Base-by-base conservation (phyloP, 1,140 invertebrate species). In the Colletes latitarsis region DNA sequence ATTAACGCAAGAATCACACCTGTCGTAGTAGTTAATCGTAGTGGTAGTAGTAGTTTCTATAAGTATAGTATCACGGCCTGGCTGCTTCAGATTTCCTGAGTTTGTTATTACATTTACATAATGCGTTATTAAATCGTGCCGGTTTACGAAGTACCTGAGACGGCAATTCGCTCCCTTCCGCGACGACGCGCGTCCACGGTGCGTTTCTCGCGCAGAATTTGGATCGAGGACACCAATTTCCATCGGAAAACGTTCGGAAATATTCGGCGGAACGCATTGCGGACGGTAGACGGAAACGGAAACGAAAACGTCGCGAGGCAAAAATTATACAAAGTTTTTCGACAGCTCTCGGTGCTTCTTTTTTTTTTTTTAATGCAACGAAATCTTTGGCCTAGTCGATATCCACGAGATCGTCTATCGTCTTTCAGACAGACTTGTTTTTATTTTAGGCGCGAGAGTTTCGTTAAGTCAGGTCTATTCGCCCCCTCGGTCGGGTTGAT, bases 11-110 rank as follows among this genome's bases (percentile, higher is more conserved):
- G 52, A 85, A 83, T 84, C 88, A 87, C 81, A 84, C 80, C 55
- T 84, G 77, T 62, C 76, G n/a, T 62, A 78, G 74, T 60, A 86
- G 43, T 81, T 46, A 53, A 55, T 78, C 82, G 52, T 41, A 75
- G 53, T 70, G 80, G 62, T 76, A 91, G 86, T 89, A 91, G 83
- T 90, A 90, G 82, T 89, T 89, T 89, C 89, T 92, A 92, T 91
- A 90, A 90, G 88, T 92, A 92, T 88, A 89, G 85, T 90, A 93
- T 93, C 92, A 93, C 93, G 92, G 93, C 93, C 92, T 93, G 93
- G 88, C 91, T 93, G 92, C 92, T 93, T 93, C 86, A 92, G 90
- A 90, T 93, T 93, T 92, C 92, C 92, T 93, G 93, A 93, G 92
- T 93, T 91, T 91, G 89, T 93, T 92, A 88, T 88, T 91, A 91